Evolutionary conservation across 2,113 vertebrate genomes (phyloP), one percentile per base, ranked within the genome.

Genomic region (Pangasianodon hypophthalmus): DNA sequence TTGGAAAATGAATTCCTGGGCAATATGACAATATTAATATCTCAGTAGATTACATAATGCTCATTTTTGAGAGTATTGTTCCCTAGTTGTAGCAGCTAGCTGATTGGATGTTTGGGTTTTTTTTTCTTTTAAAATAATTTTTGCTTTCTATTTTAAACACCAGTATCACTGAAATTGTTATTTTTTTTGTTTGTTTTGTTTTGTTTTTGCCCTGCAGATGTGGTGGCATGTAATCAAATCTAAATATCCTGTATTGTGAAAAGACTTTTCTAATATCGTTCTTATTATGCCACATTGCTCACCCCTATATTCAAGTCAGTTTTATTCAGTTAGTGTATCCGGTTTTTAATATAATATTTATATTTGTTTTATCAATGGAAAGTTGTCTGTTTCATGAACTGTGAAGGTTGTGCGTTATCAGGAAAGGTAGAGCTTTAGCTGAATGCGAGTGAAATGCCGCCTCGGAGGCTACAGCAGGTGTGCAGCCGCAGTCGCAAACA

Each of bases 381-480:
- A 14, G 19, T 46, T 16, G 41, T 50, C 77, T 82, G 71, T 81
- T 81, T 81, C 1, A 1, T 44, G 24, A 73, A 58, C 16, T n/a
- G 1, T 44, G 13, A 21, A 44, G 52, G 80, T 56, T 54, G 7
- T 48, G 4, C 75, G 48, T 87, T 82, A 54, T 88, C 46, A 82
- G 77, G 13, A 82, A 52, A 48, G 41, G 62, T 80, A 56, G 11
- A 3, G 1, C 54, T 29, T 29, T 21, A 50, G 50, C 26, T 62
- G 44, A 85, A 79, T 3, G n/a, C 7, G 58, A 54, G 50, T 16
- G 41, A 84, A 84, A 14, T 2, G 24, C 14, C 37, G 50, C 64
- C 62, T 56, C 52, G 16, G 69, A 77, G 52, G 69, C 82, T 85
- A 6, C 73, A 67, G 75, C 89, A 86, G 89, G 84, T 90, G 89